Conservation (phyloP, 2,888 invertebrate genomes). For the Nephrotoma flavescens region DNA sequence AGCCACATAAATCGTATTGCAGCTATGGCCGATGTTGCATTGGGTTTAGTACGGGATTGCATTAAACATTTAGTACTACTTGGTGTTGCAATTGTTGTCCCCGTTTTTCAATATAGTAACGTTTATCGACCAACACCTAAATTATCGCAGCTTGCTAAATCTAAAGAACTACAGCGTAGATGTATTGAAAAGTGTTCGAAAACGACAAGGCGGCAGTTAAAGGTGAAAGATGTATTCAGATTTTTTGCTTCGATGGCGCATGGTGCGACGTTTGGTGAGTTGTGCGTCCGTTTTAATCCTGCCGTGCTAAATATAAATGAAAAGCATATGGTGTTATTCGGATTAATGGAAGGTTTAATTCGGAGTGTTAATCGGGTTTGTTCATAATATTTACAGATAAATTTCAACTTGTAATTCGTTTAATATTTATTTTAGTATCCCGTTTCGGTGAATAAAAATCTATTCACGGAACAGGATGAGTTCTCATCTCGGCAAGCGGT, state of each 20-base stretch:
- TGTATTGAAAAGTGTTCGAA: slow-evolving; percentile 56
- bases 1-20: slow-evolving; percentile 70
- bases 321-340: slow-evolving; percentile 72
- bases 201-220: slow-evolving; percentile 33
- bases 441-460: slow-evolving; percentile 30
- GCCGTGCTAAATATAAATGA: slow-evolving; percentile 62
- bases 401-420: not conserved
- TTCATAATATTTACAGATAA: not conserved
- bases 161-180: slow-evolving; percentile 48
- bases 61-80: slow-evolving; percentile 67
- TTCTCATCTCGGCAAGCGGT: slow-evolving; percentile 2
- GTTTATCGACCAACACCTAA: slow-evolving; percentile 60
- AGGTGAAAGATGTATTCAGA: slow-evolving; percentile 53
- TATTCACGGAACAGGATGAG: slow-evolving; percentile 12
- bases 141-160: slow-evolving; percentile 47
- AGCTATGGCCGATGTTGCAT: slow-evolving; percentile 63
- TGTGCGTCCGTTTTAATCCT: slow-evolving; percentile 60
- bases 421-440: slow-evolving; percentile 31
- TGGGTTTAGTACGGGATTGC: slow-evolving; percentile 65
- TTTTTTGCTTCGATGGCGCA: slow-evolving; percentile 65
- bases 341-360: slow-evolving; percentile 71
- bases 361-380: slow-evolving; percentile 61
- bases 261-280: slow-evolving; percentile 59
- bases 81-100: slow-evolving; percentile 56
- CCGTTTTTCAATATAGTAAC: slow-evolving; percentile 70